Percentiles rank a stretch among this genome's conserved stretches.
Evolutionary conservation across 2,888 invertebrate genomes (phyloP).

Genomic region (Choreutis nemorana): DNA sequence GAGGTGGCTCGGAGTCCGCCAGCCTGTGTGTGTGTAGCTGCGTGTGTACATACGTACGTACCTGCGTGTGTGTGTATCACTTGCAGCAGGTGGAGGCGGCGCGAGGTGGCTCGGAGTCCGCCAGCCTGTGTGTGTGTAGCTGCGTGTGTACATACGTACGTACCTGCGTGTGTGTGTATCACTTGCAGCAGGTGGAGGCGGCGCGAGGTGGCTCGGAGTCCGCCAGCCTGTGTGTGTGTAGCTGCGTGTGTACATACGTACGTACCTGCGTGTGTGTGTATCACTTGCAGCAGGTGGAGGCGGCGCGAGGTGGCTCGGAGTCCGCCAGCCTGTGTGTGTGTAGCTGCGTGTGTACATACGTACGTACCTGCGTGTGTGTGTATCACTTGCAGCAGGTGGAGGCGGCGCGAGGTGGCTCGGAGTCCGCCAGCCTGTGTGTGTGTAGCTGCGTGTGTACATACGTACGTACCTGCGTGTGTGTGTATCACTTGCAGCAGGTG

Average conservation of each 20-base stretch:
- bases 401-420: constrained; percentile 81
- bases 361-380: constrained; percentile 8
- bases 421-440: constrained; percentile 83
- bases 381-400: constrained; percentile 92
- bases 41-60: constrained; percentile 14
- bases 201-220: neutral
- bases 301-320: too few relatives aligned
- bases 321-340: neutral
- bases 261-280: neutral
- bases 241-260: neutral
- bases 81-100: too few relatives aligned
- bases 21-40: constrained; percentile 9
- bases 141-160: neutral
- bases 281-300: too few relatives aligned
- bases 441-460: too few relatives aligned
- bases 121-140: too few relatives aligned
- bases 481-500: too few relatives aligned
- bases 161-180: neutral
- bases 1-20: constrained; percentile 11
- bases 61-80: constrained; percentile 8
- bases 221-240: neutral
- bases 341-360: constrained; percentile 25
- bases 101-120: too few relatives aligned
- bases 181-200: neutral
- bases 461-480: too few relatives aligned